Conservation (phyloP, 1,140 invertebrate genomes). For the Pseudoatta argentina region DNA sequence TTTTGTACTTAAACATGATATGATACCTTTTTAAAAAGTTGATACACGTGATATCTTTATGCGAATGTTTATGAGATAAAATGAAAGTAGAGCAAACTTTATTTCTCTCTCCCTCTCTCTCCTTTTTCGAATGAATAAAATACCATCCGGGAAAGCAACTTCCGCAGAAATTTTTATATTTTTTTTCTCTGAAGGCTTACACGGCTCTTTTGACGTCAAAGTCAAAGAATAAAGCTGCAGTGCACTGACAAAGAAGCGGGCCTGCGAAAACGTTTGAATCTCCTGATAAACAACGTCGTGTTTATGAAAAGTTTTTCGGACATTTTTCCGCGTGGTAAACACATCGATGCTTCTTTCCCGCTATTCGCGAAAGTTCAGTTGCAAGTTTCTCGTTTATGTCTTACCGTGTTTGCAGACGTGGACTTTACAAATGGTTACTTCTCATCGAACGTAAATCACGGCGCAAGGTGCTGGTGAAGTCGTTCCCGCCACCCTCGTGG, state of each 20-base stretch:
- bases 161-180: not conserved
- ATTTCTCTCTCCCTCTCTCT: not conserved
- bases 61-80: conserved; percentile 25
- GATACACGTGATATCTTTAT: conserved; percentile 12
- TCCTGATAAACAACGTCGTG: conserved; percentile 63
- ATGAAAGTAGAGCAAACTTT: conserved; percentile 24
- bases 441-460: conserved; percentile 59
- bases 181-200: not conserved
- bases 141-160: conserved; percentile 28
- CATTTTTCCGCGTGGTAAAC: conserved; percentile 62
- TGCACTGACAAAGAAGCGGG: not conserved
- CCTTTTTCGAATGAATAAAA: conserved; percentile 44
- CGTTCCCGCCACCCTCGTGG: conserved; percentile 10
- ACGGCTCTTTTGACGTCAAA: conserved; percentile 42
- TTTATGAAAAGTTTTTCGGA: conserved; percentile 66
- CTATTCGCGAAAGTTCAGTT: conserved; percentile 46
- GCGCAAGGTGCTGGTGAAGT: conserved; percentile 39
- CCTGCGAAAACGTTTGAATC: conserved; percentile 39
- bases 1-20: conserved; percentile 30
- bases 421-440: conserved; percentile 50
- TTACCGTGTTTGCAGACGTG: conserved; percentile 60
- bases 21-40: conserved; percentile 21
- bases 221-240: conserved; percentile 45
- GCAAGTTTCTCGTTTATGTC: conserved; percentile 66
- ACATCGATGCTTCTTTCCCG: conserved; percentile 65